phyloP scores from a whole-genome alignment of 1,140 invertebrate species.

The Araneus ventricosus region DNA sequence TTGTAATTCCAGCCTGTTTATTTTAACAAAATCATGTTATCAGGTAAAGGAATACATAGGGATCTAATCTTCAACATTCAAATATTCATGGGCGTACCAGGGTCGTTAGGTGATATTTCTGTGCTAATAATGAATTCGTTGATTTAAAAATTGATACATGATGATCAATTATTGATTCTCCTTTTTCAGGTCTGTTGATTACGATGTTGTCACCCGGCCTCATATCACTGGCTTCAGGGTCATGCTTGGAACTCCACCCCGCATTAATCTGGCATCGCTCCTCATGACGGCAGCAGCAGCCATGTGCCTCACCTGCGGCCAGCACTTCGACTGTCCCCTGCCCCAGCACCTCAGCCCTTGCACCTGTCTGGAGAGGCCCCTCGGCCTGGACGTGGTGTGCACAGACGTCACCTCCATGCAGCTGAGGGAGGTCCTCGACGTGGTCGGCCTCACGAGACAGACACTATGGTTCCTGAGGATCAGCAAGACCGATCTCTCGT shows the following conservation, averaged over 20 bases:
- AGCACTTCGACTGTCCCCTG: constrained; percentile 66
- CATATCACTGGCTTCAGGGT: constrained; percentile 59
- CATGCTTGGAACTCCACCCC: constrained; percentile 51
- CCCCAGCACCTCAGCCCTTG: constrained; percentile 84
- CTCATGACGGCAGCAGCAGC: constrained; percentile 59
- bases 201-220: constrained; percentile 65
- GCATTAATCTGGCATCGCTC: constrained; percentile 41
- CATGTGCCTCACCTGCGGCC: constrained; percentile 53
- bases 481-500: constrained; percentile 89
- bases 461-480: constrained; percentile 92
- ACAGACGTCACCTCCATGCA: constrained; percentile 83
- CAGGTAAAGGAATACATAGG: too few relatives aligned
- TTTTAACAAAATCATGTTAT: too few relatives aligned
- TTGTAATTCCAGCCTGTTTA: too few relatives aligned
- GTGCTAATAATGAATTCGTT: too few relatives aligned
- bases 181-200: constrained; percentile 48
- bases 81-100: too few relatives aligned
- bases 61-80: too few relatives aligned
- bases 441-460: constrained; percentile 85
- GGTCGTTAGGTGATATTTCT: too few relatives aligned
- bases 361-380: constrained; percentile 89
- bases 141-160: too few relatives aligned
- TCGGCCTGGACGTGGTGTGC: constrained; percentile 91
- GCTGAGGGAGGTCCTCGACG: constrained; percentile 87
- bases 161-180: not conserved